A percentile compares a stretch with the other conserved stretches of the same genome.
phyloP scores from a whole-genome alignment of 2,113 vertebrate genomes.

The Natator depressus region DNA sequence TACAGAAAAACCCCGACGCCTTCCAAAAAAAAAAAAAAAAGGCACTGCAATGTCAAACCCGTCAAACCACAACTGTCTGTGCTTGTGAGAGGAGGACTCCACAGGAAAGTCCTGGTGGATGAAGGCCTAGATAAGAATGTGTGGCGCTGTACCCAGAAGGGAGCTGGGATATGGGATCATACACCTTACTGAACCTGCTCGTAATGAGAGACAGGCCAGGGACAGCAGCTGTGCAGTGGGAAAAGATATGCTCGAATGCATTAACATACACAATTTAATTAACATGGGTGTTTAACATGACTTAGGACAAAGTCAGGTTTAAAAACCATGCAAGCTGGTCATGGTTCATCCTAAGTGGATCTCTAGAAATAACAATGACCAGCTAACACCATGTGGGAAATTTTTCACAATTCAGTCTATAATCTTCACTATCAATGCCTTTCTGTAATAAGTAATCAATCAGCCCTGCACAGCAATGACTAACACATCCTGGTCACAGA shows the following conservation, averaged over 20 bases:
- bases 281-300: not conserved
- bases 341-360: not conserved
- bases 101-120: not conserved
- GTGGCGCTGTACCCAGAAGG: not conserved
- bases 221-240: not conserved
- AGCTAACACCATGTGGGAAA: not conserved
- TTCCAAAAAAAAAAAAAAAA: not conserved
- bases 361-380: not conserved
- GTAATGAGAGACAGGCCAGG: not conserved
- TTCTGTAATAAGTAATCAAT: not conserved
- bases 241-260: not conserved
- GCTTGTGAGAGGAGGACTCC: not conserved
- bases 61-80: not conserved
- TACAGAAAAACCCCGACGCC: not conserved
- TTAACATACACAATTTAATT: not conserved
- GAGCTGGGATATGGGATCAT: fast-evolving
- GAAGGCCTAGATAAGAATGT: not conserved
- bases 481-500: not conserved
- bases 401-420: not conserved
- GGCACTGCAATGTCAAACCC: not conserved
- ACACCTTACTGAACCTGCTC: not conserved
- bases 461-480: not conserved
- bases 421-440: not conserved
- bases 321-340: not conserved
- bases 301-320: not conserved